Conservation (phyloP, 2,888 invertebrate species). For the Rhagophthalmus giganteus region DNA sequence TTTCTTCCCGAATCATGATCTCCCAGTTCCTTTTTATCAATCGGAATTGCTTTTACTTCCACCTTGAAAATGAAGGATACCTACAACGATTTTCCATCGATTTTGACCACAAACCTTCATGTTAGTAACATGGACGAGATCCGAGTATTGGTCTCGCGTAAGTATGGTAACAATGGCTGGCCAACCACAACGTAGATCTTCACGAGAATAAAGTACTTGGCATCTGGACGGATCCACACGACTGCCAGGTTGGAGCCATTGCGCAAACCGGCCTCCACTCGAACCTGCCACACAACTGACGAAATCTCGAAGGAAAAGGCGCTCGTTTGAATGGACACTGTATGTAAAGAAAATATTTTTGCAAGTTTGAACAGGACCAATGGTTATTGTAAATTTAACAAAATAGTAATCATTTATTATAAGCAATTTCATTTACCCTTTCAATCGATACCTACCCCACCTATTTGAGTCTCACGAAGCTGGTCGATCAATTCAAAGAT, state of each 20-base stretch:
- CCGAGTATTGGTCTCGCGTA: constrained; percentile 90
- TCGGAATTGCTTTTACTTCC: constrained; percentile 73
- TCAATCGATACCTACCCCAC: too few relatives aligned
- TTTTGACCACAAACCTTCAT: constrained; percentile 69
- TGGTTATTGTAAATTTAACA: too few relatives aligned
- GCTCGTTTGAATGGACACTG: constrained; percentile 86
- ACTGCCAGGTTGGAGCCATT: constrained; percentile 93
- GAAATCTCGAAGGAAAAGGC: constrained; percentile 90
- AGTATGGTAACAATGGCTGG: constrained; percentile 79
- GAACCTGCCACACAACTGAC: constrained; percentile 82
- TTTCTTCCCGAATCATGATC: constrained; percentile 64
- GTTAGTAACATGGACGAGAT: constrained; percentile 80
- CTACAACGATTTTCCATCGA: too few relatives aligned
- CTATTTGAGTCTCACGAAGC: too few relatives aligned
- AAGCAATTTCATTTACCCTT: too few relatives aligned
- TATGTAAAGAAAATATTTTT: constrained; percentile 39
- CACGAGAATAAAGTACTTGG: constrained; percentile 76
- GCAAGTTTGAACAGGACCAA: not conserved
- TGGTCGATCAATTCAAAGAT: too few relatives aligned
- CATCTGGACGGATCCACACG: constrained; percentile 87
- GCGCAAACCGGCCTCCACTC: constrained; percentile 87
- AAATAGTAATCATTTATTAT: too few relatives aligned
- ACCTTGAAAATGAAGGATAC: constrained; percentile 59
- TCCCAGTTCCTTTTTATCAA: constrained; percentile 67
- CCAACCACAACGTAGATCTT: constrained; percentile 77